phyloP scores from a whole-genome alignment of 2,113 vertebrate genomes.

The Phylloscopus whistleri region DNA sequence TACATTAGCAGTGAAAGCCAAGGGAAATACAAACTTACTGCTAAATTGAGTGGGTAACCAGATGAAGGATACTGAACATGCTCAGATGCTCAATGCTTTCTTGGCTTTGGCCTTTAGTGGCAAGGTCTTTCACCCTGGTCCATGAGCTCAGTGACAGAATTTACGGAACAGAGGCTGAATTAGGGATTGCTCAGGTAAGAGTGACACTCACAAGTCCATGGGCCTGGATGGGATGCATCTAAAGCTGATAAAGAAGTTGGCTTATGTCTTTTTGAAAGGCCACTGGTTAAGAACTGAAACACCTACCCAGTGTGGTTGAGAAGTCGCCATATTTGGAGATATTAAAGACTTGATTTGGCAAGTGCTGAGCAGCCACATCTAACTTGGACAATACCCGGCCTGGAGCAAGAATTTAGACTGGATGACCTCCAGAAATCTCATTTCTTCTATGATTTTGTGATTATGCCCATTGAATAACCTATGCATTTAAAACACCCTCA shows the following conservation, averaged over 20 bases:
- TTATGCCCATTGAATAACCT: neutral
- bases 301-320: neutral
- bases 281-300: neutral
- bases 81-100: neutral
- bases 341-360: neutral
- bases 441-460: neutral
- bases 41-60: neutral
- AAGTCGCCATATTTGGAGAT: neutral
- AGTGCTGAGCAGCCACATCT: neutral
- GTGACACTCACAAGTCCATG: neutral
- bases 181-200: neutral
- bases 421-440: neutral
- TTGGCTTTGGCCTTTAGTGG: neutral
- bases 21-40: neutral
- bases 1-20: neutral
- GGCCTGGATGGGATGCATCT: neutral
- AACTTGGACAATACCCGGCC: neutral
- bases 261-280: neutral
- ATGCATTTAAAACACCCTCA: neutral
- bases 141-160: neutral
- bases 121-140: neutral
- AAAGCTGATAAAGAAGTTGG: neutral
- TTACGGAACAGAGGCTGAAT: neutral
- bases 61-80: neutral
- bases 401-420: neutral